Evolutionary conservation across 2,888 invertebrate genomes (phyloP), one percentile per base, ranked within the genome.

Genomic region (Zelleria hepariella): DNA sequence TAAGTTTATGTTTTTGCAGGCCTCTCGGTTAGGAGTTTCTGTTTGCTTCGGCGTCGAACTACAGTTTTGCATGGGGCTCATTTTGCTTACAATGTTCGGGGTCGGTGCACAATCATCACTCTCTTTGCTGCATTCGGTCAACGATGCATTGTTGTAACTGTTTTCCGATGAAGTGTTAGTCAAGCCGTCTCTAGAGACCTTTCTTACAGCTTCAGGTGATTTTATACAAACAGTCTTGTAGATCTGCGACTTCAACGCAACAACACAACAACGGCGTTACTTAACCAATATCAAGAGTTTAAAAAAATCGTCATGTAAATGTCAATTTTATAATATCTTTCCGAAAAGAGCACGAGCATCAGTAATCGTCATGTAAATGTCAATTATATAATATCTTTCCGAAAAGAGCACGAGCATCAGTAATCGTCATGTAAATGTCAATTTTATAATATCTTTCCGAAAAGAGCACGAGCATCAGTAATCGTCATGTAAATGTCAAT

Each of bases 131-230:
- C 65, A 64, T 47, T 78, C 78, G 67, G 67, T 67, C 62, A 71
- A 65, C 59, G 74, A 70, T 62, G 68, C 63, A 67, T 75, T 74
- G n/a, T n/a, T n/a, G 67, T 64, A 66, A 67, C 66, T 77, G 59
- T 25, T 56, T 20, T 83, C 83, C 83, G 82, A 87, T 63, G 86
- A 87, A 62, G 74, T 74, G 62, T 85, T 72, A 63, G 76, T 68
- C 52, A 63, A 61, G 58, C 76, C 70, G 58, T 69, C 65, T 64
- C 68, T 68, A 57, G 70, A 66, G 66, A 76, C 77, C 80, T 78
- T 80, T 62, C 87, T 72, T 63, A 87, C 71, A 61, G 75, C 68
- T 79, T 87, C 88, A 58, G 86, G 67, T 5, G 82, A 78, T 65
- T 74, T 72, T 63, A 70, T 65, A 23, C 58, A 61, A 58, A 23